These are phyloP conservation scores for Auanema freiburgensis DNA, from an alignment of 2,888 invertebrate species.

Conservation along the genomic window DNA sequence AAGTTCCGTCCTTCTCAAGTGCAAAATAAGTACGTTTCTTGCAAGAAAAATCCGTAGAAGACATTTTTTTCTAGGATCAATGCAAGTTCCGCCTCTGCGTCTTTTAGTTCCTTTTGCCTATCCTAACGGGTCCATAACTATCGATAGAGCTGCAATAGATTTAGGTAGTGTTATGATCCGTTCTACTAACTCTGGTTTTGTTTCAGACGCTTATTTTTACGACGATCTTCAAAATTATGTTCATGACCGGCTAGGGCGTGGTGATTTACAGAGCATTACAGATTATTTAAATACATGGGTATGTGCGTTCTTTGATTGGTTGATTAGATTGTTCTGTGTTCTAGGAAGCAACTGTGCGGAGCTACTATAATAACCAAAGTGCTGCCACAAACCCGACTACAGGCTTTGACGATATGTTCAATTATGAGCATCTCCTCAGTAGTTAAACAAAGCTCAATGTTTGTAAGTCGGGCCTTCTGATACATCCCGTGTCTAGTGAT, in stretches of 20 bases:
- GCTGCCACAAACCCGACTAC: background rate
- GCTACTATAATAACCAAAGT: slow-evolving; percentile 22
- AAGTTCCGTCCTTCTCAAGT: slow-evolving; percentile 36
- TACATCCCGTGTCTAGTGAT: no score
- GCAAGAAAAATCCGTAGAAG: no score
- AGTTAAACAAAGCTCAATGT: background rate
- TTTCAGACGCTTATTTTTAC: slow-evolving; percentile 55
- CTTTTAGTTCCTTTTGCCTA: slow-evolving; percentile 54
- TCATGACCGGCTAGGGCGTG: slow-evolving; percentile 53
- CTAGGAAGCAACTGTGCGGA: slow-evolving; percentile 31
- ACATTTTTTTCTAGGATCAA: slow-evolving; percentile 35
- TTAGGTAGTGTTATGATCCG: slow-evolving; percentile 35
- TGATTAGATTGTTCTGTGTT: slow-evolving; percentile 4
- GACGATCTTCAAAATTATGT: slow-evolving; percentile 60
- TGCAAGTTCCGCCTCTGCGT: slow-evolving; percentile 52
- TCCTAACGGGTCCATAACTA: slow-evolving; percentile 45
- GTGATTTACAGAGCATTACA: slow-evolving; percentile 45
- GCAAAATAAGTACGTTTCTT: slow-evolving; percentile 43
- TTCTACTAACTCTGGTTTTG: background rate
- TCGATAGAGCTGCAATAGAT: slow-evolving; percentile 52
- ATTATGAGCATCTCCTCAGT: slow-evolving; percentile 11
- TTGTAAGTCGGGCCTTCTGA: no score
- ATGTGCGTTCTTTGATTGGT: slow-evolving; percentile 10
- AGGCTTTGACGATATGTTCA: slow-evolving; percentile 17
- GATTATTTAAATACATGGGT: slow-evolving; percentile 60